Percentiles rank a stretch among this genome's conserved stretches.
These are phyloP conservation scores for Otus sunia DNA, from an alignment of 2,113 vertebrate species.

Conservation along the genomic window DNA sequence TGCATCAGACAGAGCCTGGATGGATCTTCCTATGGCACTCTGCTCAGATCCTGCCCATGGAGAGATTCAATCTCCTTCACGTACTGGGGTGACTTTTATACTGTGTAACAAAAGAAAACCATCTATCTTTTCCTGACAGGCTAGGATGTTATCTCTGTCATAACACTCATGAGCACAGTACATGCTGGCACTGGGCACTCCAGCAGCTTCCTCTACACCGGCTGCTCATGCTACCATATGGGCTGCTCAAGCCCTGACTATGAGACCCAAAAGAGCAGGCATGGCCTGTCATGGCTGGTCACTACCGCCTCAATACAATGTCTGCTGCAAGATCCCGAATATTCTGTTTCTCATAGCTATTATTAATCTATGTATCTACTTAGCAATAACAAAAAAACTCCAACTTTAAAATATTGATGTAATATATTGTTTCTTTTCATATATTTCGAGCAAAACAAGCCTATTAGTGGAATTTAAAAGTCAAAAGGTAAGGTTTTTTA, in stretches of 20 bases:
- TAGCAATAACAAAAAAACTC: too few species aligned
- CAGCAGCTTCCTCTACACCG: not conserved
- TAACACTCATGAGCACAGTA: not conserved
- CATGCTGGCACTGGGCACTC: too few species aligned
- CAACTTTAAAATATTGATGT: not conserved
- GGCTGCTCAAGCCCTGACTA: rapidly evolving
- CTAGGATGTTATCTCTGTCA: too few species aligned
- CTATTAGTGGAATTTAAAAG: not conserved
- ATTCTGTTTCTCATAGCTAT: not conserved
- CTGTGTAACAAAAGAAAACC: not conserved
- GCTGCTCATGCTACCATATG: not conserved
- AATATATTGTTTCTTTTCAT: not conserved
- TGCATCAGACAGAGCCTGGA: not conserved
- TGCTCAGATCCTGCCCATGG: not conserved
- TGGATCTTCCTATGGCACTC: not conserved
- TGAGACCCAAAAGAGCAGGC: rapidly evolving
- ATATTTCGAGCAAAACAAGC: not conserved
- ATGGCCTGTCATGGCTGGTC: too few species aligned
- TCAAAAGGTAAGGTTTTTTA: not conserved
- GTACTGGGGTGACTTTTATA: not conserved
- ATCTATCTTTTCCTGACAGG: not conserved
- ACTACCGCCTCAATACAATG: not conserved
- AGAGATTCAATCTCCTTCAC: not conserved
- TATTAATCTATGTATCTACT: not conserved
- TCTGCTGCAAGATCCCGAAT: not conserved